Evolutionary conservation across 1,140 invertebrate species (phyloP).

Genomic region (Linepithema humile): DNA sequence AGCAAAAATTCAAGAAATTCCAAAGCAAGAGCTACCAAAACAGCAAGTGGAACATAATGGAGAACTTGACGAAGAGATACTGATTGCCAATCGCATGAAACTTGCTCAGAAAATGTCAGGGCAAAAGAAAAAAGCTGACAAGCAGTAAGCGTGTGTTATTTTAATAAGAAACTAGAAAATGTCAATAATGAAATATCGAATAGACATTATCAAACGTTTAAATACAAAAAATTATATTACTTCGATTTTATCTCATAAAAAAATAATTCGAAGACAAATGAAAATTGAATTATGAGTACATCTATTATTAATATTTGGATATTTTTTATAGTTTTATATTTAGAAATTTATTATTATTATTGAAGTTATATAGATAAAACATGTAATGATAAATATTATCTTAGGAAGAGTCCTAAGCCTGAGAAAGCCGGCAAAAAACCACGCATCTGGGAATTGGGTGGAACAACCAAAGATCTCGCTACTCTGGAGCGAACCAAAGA

Average conservation of each 20-base stretch:
- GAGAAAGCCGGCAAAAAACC: conserved; percentile 95
- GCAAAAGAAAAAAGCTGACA: conserved; percentile 85
- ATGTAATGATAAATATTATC: conserved; percentile 46
- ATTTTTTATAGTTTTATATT: not conserved
- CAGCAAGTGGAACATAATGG: conserved; percentile 80
- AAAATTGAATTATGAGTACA: too few species aligned
- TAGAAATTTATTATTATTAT: not conserved
- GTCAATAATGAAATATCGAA: too few species aligned
- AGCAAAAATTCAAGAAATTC: conserved; percentile 86
- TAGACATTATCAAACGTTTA: too few species aligned
- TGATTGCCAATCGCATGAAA: conserved; percentile 89
- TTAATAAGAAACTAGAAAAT: conserved; percentile 8
- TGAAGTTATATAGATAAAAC: conserved; percentile 3
- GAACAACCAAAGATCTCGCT: conserved; percentile 91
- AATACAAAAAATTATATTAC: too few species aligned
- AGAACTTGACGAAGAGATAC: conserved; percentile 86
- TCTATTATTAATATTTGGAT: too few species aligned
- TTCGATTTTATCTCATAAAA: too few species aligned
- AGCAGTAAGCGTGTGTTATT: conserved; percentile 82
- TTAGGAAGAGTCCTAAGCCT: conserved; percentile 88
- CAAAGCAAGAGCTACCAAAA: conserved; percentile 80
- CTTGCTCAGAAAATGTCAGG: conserved; percentile 89
- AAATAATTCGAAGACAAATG: too few species aligned
- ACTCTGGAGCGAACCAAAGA: conserved; percentile 94
- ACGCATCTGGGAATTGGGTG: conserved; percentile 95